Conservation (phyloP, 2,888 invertebrate genomes). For the Papilio gigon region DNA sequence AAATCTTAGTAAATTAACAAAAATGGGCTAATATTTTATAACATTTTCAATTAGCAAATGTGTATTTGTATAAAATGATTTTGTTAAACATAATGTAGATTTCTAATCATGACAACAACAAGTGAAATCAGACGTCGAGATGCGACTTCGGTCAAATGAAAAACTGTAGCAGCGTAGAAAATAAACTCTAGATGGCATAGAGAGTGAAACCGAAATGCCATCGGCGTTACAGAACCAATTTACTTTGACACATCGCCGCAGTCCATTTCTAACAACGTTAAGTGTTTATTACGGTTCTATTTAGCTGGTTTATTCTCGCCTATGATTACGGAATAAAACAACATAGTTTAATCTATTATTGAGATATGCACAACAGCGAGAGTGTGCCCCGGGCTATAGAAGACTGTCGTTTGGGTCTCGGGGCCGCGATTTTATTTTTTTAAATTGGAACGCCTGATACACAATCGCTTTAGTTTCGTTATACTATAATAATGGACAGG, state of each 20-base stretch:
- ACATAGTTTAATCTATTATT: constrained; percentile 66
- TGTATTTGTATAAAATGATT: too few relatives aligned
- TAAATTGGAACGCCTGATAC: constrained; percentile 27
- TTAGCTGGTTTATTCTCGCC: constrained; percentile 36
- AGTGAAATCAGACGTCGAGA: constrained; percentile 65
- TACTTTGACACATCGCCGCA: constrained; percentile 51
- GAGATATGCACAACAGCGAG: constrained; percentile 53
- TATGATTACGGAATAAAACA: constrained; percentile 52
- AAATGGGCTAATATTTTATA: too few relatives aligned
- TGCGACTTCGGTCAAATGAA: constrained; percentile 61
- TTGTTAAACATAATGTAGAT: constrained; percentile 40
- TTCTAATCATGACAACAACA: constrained; percentile 52
- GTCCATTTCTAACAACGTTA: constrained; percentile 30
- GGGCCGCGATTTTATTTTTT: constrained; percentile 30
- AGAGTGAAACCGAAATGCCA: constrained; percentile 72
- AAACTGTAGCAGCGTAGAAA: constrained; percentile 76
- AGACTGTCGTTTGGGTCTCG: constrained; percentile 56
- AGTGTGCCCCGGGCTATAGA: constrained; percentile 56
- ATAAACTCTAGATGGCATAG: constrained; percentile 69
- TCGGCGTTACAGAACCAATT: constrained; percentile 56
- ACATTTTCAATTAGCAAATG: too few relatives aligned
- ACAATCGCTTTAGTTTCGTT: constrained; percentile 25
- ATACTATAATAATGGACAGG: constrained; percentile 26
- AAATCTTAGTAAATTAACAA: too few relatives aligned
- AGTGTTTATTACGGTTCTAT: constrained; percentile 26